Evolutionary conservation across 2,888 invertebrate genomes (phyloP), one percentile per base, ranked within the genome.

Genomic region (Vandiemenella viatica): DNA sequence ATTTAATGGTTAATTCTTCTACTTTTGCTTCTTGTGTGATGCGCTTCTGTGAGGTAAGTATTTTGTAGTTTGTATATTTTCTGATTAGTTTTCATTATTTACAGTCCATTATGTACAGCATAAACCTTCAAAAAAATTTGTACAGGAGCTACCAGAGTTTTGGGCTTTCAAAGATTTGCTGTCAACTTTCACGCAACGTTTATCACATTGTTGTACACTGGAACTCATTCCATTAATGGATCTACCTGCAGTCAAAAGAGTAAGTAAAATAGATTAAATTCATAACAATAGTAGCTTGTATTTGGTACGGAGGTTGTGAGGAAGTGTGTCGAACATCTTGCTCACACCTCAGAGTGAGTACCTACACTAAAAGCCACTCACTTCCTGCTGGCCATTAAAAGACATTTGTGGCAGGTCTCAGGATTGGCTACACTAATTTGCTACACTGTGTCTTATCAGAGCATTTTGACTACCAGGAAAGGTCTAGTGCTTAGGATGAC

Each of bases 221-320:
- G 91, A 92, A 57, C 69, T 96, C 48, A 69, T 80, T 23, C 80
- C 82, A 10, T 71, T 97, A 17, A 78, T 96, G 80, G 86, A 90
- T 55, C 72, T 96, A 56, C 93, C 95, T 1, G 77, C 80, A 17
- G 90, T 96, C 3, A 88, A 84, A 71, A 79, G 83, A 68, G 83
- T 83, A 65, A 62, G 59, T 58, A 45, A n/a, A 42, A 46, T 21
- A 20, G 20, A 10, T 18, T 13, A 8, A 21, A 13, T 13, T 19
- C 10, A 8, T 7, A 43, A 40, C 15, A 40, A n/a, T 13, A n/a
- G 13, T n/a, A 13, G 13, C 2, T 32, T 32, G 32, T 13, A 32
- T 32, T 32, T 10, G 8, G 32, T 13, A 8, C 32, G 13, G 8
- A 32, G 13, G n/a, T n/a, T n/a, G n/a, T n/a, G n/a, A n/a, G n/a